Base-by-base conservation (phyloP, 2,888 invertebrate genomes). In the Smittia sp. region DNA sequence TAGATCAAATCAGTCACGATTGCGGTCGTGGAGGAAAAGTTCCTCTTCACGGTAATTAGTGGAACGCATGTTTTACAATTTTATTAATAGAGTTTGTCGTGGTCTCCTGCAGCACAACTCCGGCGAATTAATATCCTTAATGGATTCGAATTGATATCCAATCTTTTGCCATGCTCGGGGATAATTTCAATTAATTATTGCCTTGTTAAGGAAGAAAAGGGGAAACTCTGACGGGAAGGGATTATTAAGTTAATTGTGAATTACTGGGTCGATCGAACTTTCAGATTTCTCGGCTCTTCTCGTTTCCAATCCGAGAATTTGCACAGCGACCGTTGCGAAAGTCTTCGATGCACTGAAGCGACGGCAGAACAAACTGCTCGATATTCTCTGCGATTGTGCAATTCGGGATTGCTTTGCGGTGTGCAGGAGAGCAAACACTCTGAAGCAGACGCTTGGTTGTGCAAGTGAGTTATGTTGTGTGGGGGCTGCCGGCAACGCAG, bases 1-100 rank as follows among this genome's bases (percentile, higher is more conserved):
- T 58, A 58, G 58, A 58, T 58, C 58, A 58, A 58, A 58, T 58
- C 58, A 22, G 20, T 58, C 58, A 58, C 58, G 58, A 20, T 18
- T 22, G 11, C 18, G 22, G 11, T n/a, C 15, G 15, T 58, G n/a
- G 18, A n/a, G 22, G 7, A 18, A 58, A 20, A 22, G 58, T 58
- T 58, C 11, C 58, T 18, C 20, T n/a, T 58, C 18, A 18, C 18
- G 22, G 20, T 58, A 58, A 58, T 58, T 58, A 58, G 20, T 20
- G 46, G 46, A 11, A 46, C 11, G 46, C 46, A 46, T n/a, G 46
- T 46, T 46, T 46, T n/a, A 46, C 46, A 46, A 46, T 46, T 46
- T 11, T 46, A 46, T 46, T 46, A 46, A 32, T 32, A 32, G 32
- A 3, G 32, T 9, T 32, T 46, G 46, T n/a, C 11, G 46, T 13